These are phyloP conservation scores for Drosophila subobscura DNA, from an alignment of 1,140 invertebrate genomes.

Conservation along the genomic window DNA sequence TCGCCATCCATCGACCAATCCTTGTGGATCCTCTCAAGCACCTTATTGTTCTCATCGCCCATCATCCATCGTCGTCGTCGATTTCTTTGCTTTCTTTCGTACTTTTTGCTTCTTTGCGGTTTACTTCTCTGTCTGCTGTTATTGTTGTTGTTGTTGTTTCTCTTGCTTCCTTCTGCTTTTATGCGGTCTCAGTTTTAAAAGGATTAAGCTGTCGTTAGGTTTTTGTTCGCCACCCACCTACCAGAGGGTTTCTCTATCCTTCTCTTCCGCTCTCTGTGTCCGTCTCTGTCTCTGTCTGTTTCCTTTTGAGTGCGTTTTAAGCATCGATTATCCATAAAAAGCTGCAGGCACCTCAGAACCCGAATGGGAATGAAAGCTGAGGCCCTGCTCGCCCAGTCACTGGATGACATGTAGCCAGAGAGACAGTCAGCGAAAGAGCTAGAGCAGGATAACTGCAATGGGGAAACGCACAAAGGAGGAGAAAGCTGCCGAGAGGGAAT, in stretches of 20 bases:
- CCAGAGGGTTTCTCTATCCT: neutral
- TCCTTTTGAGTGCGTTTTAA: conserved; percentile 54
- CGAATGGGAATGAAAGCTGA: neutral
- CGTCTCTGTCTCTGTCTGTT: neutral
- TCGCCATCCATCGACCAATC: neutral
- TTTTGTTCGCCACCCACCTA: conserved; percentile 36
- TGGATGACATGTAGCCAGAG: too few species aligned
- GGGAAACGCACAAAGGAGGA: neutral
- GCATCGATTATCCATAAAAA: conserved; percentile 71
- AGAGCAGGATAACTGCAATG: conserved; percentile 1
- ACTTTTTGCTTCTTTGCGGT: conserved; percentile 38
- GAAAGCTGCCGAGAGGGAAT: too few species aligned
- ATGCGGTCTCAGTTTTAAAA: conserved; percentile 77
- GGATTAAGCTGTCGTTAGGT: conserved; percentile 76
- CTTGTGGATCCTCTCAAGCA: conserved; percentile 51
- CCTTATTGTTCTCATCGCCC: conserved; percentile 69
- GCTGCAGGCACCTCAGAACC: conserved; percentile 26
- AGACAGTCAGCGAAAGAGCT: neutral
- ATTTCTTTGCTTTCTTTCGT: conserved; percentile 32
- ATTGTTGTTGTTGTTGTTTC: conserved; percentile 37
- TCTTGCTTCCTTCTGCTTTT: conserved; percentile 45
- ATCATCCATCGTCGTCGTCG: conserved; percentile 53
- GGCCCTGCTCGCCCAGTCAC: too few species aligned
- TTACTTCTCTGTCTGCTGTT: conserved; percentile 40
- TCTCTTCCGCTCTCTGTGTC: neutral